Conservation (phyloP, 2,888 invertebrate genomes). For the Thymelicus sylvestris region DNA sequence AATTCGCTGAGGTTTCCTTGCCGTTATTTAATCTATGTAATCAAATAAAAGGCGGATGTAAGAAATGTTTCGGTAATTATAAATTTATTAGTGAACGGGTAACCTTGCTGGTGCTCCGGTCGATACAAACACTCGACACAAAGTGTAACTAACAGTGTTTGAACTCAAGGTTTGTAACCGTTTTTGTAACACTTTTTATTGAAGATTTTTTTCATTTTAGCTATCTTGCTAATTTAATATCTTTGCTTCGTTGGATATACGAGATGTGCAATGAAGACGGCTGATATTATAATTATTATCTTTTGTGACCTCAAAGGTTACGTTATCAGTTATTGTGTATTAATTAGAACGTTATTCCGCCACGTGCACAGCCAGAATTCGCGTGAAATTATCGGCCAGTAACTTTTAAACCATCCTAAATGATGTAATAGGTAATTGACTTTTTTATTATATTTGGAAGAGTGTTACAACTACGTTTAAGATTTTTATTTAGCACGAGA, state of each 20-base stretch:
- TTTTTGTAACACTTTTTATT: conserved; percentile 33
- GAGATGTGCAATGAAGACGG: not conserved
- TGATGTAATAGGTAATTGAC: too few relatives aligned
- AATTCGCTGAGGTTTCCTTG: conserved; percentile 8
- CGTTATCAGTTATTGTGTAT: too few relatives aligned
- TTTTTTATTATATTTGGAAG: too few relatives aligned
- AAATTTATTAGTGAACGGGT: conserved; percentile 59
- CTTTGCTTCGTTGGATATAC: not conserved
- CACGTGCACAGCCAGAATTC: too few relatives aligned
- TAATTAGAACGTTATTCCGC: too few relatives aligned
- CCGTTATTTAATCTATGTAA: conserved; percentile 23
- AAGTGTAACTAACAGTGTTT: conserved; percentile 22
- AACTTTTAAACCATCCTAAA: too few relatives aligned
- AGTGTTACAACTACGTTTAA: too few relatives aligned
- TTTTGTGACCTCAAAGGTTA: too few relatives aligned
- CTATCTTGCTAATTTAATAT: not conserved
- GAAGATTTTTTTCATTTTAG: conserved; percentile 22
- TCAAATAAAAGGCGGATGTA: conserved; percentile 62
- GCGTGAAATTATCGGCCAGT: too few relatives aligned
- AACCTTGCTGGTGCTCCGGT: conserved; percentile 58
- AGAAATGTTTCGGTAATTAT: conserved; percentile 52
- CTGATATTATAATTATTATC: too few relatives aligned
- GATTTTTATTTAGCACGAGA: too few relatives aligned
- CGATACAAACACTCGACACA: conserved; percentile 38
- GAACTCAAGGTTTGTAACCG: conserved; percentile 31